Conservation (phyloP, 1,140 invertebrate genomes). For the Octopus bimaculoides region DNA sequence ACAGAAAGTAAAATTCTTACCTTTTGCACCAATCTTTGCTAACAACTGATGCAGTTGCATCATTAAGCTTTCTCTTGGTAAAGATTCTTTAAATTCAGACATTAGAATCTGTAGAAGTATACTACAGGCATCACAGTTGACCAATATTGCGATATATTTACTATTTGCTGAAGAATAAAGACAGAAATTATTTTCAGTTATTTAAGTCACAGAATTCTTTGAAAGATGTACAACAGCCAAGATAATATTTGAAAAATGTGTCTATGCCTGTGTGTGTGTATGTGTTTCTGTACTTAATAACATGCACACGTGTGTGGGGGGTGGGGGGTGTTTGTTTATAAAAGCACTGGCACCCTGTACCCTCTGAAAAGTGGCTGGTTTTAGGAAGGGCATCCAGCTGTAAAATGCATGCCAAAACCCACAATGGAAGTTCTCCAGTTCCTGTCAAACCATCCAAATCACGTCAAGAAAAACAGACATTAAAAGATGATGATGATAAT, state of each 20-base stretch:
- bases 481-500: too few relatives aligned
- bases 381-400: too few relatives aligned
- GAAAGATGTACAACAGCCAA: background rate
- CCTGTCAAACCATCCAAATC: too few relatives aligned
- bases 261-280: too few relatives aligned
- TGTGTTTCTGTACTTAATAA: background rate
- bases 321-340: too few relatives aligned
- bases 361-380: too few relatives aligned
- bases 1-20: conserved; percentile 22
- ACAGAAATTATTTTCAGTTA: background rate
- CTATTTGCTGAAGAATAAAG: conserved; percentile 36
- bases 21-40: conserved; percentile 48
- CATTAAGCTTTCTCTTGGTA: conserved; percentile 38
- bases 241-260: background rate
- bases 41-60: conserved; percentile 44
- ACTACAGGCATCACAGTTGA: conserved; percentile 45
- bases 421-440: too few relatives aligned
- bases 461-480: too few relatives aligned
- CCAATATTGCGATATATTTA: conserved; percentile 40
- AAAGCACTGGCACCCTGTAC: too few relatives aligned
- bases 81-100: conserved; percentile 35
- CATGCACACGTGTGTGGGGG: too few relatives aligned
- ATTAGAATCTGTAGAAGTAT: conserved; percentile 47
- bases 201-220: background rate
- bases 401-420: too few relatives aligned